phyloP scores from a whole-genome alignment of 92 coral and sea anemone species.

The Porites rus region DNA sequence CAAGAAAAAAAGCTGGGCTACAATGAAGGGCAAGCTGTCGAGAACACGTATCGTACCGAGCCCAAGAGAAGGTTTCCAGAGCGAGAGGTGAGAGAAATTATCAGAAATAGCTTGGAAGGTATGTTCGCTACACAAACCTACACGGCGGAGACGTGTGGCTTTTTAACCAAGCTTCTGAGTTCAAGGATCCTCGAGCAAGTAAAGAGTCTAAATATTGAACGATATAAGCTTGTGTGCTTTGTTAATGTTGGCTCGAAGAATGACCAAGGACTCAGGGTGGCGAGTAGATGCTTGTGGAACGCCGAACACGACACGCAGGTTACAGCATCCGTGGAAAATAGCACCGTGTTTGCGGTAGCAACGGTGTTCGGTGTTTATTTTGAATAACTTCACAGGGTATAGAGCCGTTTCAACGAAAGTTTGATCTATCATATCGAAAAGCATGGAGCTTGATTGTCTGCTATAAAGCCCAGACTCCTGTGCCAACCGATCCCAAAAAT shows the following conservation, averaged over 20 bases:
- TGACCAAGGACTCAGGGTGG: conserved; percentile 71
- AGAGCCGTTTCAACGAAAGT: not conserved
- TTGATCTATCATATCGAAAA: not conserved
- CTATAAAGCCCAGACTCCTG: no score
- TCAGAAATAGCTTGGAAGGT: conserved; percentile 61
- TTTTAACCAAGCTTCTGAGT: conserved; percentile 78
- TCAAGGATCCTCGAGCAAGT: conserved; percentile 81
- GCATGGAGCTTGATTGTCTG: no score
- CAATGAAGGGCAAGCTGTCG: conserved; percentile 31
- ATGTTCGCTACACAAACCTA: conserved; percentile 55
- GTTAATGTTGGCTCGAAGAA: conserved; percentile 78
- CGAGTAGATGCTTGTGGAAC: conserved; percentile 95
- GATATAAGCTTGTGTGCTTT: conserved; percentile 88
- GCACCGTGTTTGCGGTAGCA: conserved; percentile 78
- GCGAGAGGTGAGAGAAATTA: conserved; percentile 69
- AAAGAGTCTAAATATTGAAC: conserved; percentile 68
- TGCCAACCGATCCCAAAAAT: no score
- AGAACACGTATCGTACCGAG: conserved; percentile 91
- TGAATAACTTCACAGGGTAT: conserved; percentile 53
- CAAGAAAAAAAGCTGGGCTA: not conserved
- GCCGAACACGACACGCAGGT: conserved; percentile 82
- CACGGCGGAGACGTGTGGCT: conserved; percentile 55
- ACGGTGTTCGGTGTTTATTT: conserved; percentile 86
- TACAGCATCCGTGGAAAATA: conserved; percentile 79
- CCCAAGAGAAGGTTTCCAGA: conserved; percentile 80